Conservation (phyloP, 1,140 invertebrate species). For the Drosophila sucinea region DNA sequence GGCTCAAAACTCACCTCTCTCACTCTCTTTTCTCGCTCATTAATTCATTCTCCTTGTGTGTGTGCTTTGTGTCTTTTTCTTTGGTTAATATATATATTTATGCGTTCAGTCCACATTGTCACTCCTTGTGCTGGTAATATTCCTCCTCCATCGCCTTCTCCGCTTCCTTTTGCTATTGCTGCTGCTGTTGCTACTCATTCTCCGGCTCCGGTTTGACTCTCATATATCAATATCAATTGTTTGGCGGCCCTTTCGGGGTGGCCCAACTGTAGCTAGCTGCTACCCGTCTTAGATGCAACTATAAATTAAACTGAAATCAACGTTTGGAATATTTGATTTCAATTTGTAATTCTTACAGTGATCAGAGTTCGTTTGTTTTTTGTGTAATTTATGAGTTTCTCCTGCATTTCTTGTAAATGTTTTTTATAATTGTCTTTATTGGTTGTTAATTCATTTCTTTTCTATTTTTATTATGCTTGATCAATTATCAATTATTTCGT, state of each 20-base stretch:
- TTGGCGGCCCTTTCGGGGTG: slow-evolving; percentile 63
- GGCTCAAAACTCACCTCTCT: slow-evolving; percentile 9
- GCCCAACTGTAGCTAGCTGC: slow-evolving; percentile 33
- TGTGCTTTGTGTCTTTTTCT: too few relatives aligned
- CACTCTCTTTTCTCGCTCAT: background rate
- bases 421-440: slow-evolving; percentile 75
- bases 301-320: slow-evolving; percentile 67
- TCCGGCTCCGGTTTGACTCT: slow-evolving; percentile 18
- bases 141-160: background rate
- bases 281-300: slow-evolving; percentile 61
- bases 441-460: slow-evolving; percentile 46
- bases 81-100: slow-evolving; percentile 9
- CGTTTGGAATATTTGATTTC: slow-evolving; percentile 64
- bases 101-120: slow-evolving; percentile 6
- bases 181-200: slow-evolving; percentile 9
- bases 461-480: slow-evolving; percentile 53
- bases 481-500: slow-evolving; percentile 37
- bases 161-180: background rate
- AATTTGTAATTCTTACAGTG: slow-evolving; percentile 9
- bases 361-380: slow-evolving; percentile 20
- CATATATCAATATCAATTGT: slow-evolving; percentile 67
- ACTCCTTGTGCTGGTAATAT: background rate
- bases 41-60: too few relatives aligned
- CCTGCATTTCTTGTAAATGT: slow-evolving; percentile 27
- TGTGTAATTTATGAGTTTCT: slow-evolving; percentile 62